A percentile compares a stretch with the other conserved stretches of the same genome.
phyloP scores from a whole-genome alignment of 2,888 invertebrate genomes.

The Brenthis ino region DNA sequence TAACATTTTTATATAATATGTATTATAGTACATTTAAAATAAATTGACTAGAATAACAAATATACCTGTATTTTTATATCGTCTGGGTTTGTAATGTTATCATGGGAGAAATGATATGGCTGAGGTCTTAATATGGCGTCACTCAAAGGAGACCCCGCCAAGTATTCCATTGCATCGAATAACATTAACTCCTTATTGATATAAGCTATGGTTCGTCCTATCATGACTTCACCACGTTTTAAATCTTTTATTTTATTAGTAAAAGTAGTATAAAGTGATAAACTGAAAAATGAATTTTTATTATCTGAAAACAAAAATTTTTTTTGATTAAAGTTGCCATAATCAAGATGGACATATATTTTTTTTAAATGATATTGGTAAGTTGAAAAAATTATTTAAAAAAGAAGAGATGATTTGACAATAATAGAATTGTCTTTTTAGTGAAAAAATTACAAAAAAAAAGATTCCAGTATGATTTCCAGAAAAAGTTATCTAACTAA shows the following conservation, averaged over 20 bases:
- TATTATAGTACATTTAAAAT: too few species aligned
- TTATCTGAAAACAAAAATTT: conserved; percentile 57
- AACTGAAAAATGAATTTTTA: conserved; percentile 59
- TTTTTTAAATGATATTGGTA: too few species aligned
- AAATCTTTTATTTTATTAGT: conserved; percentile 62
- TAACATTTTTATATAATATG: too few species aligned
- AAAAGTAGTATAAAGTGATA: conserved; percentile 64
- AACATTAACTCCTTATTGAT: conserved; percentile 79
- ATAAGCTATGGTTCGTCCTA: conserved; percentile 57
- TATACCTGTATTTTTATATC: conserved; percentile 59
- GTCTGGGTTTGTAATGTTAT: conserved; percentile 38
- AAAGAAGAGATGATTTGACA: too few species aligned
- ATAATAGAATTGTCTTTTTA: too few species aligned
- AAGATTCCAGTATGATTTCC: too few species aligned
- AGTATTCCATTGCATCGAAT: conserved; percentile 84
- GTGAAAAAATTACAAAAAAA: too few species aligned
- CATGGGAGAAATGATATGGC: conserved; percentile 62
- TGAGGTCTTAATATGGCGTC: conserved; percentile 83
- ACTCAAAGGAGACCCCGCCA: conserved; percentile 83
- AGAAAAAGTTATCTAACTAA: too few species aligned
- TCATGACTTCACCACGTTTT: conserved; percentile 59
- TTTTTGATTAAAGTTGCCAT: not conserved
- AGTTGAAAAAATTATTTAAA: too few species aligned
- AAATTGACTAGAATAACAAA: conserved; percentile 18
- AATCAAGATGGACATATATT: too few species aligned